Evolutionary conservation across 2,888 invertebrate species (phyloP).

Genomic region (Lordiphosa fenestrarum): DNA sequence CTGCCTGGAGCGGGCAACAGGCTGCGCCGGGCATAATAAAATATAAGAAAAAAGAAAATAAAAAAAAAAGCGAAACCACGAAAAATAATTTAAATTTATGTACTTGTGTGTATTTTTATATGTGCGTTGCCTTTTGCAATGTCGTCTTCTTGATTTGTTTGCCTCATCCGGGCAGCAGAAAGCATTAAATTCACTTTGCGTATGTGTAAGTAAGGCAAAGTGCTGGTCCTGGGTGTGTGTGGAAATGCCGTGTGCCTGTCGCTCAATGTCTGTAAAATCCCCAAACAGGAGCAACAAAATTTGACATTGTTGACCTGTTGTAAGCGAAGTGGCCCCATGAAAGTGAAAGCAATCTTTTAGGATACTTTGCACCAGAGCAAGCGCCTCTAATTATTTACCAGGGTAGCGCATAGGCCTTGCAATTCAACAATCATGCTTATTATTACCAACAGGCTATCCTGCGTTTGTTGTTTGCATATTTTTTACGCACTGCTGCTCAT

Average conservation of each 20-base stretch:
- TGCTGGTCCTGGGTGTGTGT: conserved; percentile 26
- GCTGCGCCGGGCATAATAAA: conserved; percentile 39
- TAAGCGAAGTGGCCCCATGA: neutral
- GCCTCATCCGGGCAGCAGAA: conserved; percentile 35
- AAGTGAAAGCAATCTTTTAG: neutral
- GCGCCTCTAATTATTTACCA: neutral
- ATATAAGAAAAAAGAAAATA: conserved; percentile 67
- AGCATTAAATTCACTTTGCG: conserved; percentile 71
- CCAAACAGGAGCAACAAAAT: neutral
- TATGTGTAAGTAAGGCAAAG: conserved; percentile 22
- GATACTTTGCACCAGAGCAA: no score
- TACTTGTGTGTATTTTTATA: conserved; percentile 62
- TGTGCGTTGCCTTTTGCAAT: conserved; percentile 41
- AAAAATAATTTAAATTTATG: conserved; percentile 75
- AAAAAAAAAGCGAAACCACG: conserved; percentile 55
- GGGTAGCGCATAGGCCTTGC: conserved; percentile 2
- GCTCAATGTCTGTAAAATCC: conserved; percentile 63
- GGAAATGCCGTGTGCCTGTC: conserved; percentile 41
- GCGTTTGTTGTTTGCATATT: conserved; percentile 33
- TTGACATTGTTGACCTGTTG: neutral
- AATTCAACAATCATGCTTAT: conserved; percentile 17
- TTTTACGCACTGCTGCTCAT: conserved; percentile 39
- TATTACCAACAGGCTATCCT: conserved; percentile 5
- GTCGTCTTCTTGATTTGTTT: conserved; percentile 44
- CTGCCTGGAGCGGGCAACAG: conserved; percentile 36